These are phyloP conservation scores for Pristionchus maxplancki DNA, from an alignment of 2,888 invertebrate genomes.

Conservation along the genomic window DNA sequence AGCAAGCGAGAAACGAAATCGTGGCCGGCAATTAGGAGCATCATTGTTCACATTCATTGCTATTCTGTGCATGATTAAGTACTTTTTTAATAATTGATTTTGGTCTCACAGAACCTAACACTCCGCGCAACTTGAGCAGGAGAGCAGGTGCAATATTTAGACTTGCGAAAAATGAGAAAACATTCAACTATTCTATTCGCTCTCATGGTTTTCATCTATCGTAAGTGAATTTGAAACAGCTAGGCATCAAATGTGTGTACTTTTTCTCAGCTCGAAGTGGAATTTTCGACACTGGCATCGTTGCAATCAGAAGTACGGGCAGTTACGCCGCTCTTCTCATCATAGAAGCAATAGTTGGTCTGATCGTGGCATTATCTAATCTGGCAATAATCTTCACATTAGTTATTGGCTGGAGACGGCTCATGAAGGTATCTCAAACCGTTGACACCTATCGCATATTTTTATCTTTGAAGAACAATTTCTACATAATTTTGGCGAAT, in stretches of 20 bases:
- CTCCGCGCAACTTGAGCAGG: too few relatives aligned
- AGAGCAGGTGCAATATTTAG: not conserved
- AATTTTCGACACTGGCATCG: not conserved
- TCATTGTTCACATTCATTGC: not conserved
- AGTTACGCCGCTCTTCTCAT: not conserved
- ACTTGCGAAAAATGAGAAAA: not conserved
- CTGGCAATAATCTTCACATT: not conserved
- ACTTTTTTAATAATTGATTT: too few relatives aligned
- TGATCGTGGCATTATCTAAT: not conserved
- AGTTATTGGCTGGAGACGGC: not conserved
- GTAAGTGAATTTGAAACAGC: not conserved
- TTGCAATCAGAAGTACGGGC: not conserved
- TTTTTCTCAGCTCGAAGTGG: too few relatives aligned
- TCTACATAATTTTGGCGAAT: not conserved
- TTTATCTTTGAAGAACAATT: not conserved
- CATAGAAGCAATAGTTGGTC: not conserved
- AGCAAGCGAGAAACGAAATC: not conserved
- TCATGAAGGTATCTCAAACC: not conserved
- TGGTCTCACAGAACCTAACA: too few relatives aligned
- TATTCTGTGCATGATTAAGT: too few relatives aligned
- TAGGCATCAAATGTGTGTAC: not conserved
- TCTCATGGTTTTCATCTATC: not conserved
- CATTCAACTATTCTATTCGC: too few relatives aligned
- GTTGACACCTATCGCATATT: not conserved
- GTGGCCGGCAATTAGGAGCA: too few relatives aligned